Conservation (phyloP, 2,888 invertebrate species). For the Agriopis aurantiaria region DNA sequence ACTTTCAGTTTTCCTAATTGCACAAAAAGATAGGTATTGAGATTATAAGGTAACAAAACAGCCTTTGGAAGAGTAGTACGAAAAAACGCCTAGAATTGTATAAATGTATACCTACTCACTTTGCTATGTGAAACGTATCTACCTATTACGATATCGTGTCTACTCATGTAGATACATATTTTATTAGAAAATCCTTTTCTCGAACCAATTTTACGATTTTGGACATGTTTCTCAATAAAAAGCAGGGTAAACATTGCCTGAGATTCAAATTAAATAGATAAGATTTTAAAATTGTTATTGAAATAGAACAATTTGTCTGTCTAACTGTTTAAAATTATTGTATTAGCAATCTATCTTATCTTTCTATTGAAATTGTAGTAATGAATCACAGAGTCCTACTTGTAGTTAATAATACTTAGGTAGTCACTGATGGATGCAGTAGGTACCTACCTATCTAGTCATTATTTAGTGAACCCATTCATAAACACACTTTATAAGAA, state of each 20-base stretch:
- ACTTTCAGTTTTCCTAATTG: conserved; percentile 50
- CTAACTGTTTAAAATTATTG: conserved; percentile 31
- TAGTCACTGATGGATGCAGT: conserved; percentile 8
- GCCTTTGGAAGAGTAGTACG: conserved; percentile 12
- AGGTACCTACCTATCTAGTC: conserved; percentile 14
- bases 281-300: conserved; percentile 61
- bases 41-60: conserved; percentile 12
- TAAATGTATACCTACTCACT: conserved; percentile 26
- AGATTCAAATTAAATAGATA: conserved; percentile 69
- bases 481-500: conserved; percentile 9
- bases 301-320: conserved; percentile 39
- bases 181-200: conserved; percentile 62
- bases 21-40: conserved; percentile 25
- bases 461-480: conserved; percentile 12
- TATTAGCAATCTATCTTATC: conserved; percentile 24
- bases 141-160: conserved; percentile 24
- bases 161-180: conserved; percentile 47
- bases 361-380: conserved; percentile 26
- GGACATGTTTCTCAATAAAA: conserved; percentile 73
- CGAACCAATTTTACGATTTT: conserved; percentile 77
- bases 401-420: conserved; percentile 14
- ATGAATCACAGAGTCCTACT: conserved; percentile 11
- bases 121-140: conserved; percentile 25
- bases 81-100: conserved; percentile 13
- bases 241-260: conserved; percentile 83